These are phyloP conservation scores for Atopsyche davidsoni DNA, from an alignment of 1,140 invertebrate genomes.

Conservation along the genomic window DNA sequence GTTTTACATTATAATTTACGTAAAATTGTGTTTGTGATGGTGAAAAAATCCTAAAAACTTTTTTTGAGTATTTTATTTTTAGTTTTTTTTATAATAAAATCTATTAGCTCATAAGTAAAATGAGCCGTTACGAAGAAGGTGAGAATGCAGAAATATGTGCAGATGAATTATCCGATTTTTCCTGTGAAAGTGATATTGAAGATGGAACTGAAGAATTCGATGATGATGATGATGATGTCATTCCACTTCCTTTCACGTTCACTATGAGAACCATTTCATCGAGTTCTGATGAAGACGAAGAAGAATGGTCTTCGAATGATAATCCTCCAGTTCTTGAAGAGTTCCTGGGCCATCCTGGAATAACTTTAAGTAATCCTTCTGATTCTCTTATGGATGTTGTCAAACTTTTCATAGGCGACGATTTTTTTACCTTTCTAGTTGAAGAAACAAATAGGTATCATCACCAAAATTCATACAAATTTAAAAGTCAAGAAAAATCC, in stretches of 20 bases:
- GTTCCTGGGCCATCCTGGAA: conserved; percentile 5
- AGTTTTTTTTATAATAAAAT: too few species aligned
- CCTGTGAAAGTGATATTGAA: too few species aligned
- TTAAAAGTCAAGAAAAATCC: conserved; percentile 20
- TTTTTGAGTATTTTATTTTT: too few species aligned
- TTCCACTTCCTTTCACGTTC: conserved; percentile 9
- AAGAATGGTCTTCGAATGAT: conserved; percentile 12
- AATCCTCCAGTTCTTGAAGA: conserved; percentile 12
- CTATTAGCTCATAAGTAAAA: too few species aligned
- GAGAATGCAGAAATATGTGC: too few species aligned
- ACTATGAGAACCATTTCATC: background rate
- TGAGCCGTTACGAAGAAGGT: too few species aligned
- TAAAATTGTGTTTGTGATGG: too few species aligned
- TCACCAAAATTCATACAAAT: conserved; percentile 20
- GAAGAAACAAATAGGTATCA: conserved; percentile 30
- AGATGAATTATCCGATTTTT: too few species aligned
- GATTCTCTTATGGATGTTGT: conserved; percentile 22
- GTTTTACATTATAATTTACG: background rate
- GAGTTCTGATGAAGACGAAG: conserved; percentile 8
- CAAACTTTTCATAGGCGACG: conserved; percentile 28
- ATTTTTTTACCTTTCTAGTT: conserved; percentile 26
- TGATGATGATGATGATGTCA: conserved; percentile 10
- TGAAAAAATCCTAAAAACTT: too few species aligned
- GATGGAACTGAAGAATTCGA: too few species aligned
- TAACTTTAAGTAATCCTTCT: conserved; percentile 7